These are phyloP conservation scores for Tolmerus cingulatus DNA, from an alignment of 2,888 invertebrate species.

Conservation along the genomic window DNA sequence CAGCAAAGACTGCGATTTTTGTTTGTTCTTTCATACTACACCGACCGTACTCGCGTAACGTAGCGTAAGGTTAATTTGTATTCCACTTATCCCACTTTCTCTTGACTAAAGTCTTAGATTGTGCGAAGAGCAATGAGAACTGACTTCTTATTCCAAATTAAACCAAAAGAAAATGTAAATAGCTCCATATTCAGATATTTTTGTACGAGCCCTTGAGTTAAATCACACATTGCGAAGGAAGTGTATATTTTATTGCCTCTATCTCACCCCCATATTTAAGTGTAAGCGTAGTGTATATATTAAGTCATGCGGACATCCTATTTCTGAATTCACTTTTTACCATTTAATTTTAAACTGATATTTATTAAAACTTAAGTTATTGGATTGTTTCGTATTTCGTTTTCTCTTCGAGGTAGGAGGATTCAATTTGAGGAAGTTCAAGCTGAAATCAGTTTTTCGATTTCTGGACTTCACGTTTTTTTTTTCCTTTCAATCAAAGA, in stretches of 20 bases:
- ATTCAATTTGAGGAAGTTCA: background rate
- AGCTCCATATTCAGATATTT: slow-evolving; percentile 28
- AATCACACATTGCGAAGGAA: background rate
- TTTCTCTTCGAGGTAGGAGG: background rate
- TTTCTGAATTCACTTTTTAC: slow-evolving; percentile 16
- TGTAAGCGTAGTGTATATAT: slow-evolving; percentile 29
- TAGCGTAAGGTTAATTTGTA: background rate
- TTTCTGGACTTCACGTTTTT: background rate
- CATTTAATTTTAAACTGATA: slow-evolving; percentile 21
- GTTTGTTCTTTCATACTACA: background rate
- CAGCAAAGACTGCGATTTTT: background rate
- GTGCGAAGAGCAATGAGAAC: slow-evolving; percentile 15
- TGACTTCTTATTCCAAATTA: slow-evolving; percentile 21
- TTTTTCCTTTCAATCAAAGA: background rate
- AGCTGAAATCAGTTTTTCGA: slow-evolving; percentile 17
- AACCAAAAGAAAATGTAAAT: slow-evolving; percentile 15
- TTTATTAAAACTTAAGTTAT: slow-evolving; percentile 35
- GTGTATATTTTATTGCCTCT: slow-evolving; percentile 38
- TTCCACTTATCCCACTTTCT: background rate
- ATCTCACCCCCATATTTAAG: slow-evolving; percentile 4
- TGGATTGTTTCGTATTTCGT: background rate
- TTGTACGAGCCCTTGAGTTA: slow-evolving; percentile 30
- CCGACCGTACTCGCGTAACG: background rate
- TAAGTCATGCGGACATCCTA: background rate
- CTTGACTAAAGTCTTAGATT: background rate